These are phyloP conservation scores for Tribolium castaneum DNA, from an alignment of 1,140 invertebrate genomes.

Conservation along the genomic window DNA sequence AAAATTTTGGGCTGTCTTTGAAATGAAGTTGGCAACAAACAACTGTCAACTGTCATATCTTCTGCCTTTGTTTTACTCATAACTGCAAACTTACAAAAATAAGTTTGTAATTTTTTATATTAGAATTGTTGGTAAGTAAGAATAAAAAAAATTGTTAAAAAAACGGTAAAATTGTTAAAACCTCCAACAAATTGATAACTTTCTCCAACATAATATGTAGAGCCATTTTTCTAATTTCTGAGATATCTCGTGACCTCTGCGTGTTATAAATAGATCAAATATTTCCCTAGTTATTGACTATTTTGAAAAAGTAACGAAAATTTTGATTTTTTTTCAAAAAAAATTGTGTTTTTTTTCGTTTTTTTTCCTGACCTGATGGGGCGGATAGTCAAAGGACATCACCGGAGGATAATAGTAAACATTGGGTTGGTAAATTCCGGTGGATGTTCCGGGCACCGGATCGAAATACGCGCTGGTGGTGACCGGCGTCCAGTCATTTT, in stretches of 20 bases:
- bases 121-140: too few relatives aligned
- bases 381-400: slow-evolving; percentile 59
- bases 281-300: neutral
- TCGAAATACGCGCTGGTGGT: slow-evolving; percentile 49
- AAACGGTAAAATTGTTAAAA: too few relatives aligned
- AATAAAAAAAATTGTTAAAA: too few relatives aligned
- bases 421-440: slow-evolving; percentile 53
- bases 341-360: neutral
- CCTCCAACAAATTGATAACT: too few relatives aligned
- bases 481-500: slow-evolving; percentile 25
- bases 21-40: too few relatives aligned
- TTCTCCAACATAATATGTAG: too few relatives aligned
- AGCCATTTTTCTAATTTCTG: neutral
- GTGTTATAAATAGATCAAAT: neutral
- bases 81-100: too few relatives aligned
- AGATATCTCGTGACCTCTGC: neutral
- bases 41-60: too few relatives aligned
- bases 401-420: slow-evolving; percentile 55
- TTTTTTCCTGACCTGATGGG: slow-evolving; percentile 41
- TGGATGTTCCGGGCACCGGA: slow-evolving; percentile 52
- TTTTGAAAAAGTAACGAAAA: neutral
- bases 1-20: too few relatives aligned
- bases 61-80: too few relatives aligned
- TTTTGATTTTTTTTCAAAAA: neutral
- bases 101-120: too few relatives aligned